These are phyloP conservation scores for Cynopterus brachyotis DNA, from an alignment of 2,113 vertebrate genomes.

Conservation along the genomic window DNA sequence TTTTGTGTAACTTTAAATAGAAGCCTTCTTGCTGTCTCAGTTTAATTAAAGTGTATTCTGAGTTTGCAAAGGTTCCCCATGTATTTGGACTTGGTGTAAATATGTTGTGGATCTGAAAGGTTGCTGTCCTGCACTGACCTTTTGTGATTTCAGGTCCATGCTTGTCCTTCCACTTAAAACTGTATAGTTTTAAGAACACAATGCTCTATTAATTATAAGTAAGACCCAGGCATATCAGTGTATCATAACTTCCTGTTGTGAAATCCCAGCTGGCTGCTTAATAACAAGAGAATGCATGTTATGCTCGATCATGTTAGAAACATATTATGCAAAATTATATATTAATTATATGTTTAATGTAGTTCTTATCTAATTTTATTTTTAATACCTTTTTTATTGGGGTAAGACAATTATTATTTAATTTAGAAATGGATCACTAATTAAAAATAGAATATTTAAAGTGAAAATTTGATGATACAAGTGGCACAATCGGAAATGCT, in stretches of 20 bases:
- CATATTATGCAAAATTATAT: not conserved
- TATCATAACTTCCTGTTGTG: not conserved
- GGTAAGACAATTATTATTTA: not conserved
- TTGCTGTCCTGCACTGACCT: not conserved
- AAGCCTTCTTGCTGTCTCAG: not conserved
- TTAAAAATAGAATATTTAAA: slow-evolving; percentile 36
- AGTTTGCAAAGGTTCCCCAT: not conserved
- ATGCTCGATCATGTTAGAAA: not conserved
- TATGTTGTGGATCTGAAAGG: not conserved
- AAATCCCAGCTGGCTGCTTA: not conserved
- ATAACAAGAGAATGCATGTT: not conserved
- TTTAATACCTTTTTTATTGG: not conserved
- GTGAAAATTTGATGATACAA: not conserved
- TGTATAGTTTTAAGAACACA: not conserved
- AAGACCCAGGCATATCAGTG: not conserved
- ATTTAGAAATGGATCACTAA: not conserved
- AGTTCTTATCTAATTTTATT: not conserved
- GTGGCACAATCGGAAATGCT: not conserved
- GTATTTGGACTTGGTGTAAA: not conserved
- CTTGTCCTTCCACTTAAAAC: slow-evolving; percentile 2
- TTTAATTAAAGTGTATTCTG: slow-evolving; percentile 45
- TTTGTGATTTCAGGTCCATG: not conserved
- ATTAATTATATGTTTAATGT: not conserved
- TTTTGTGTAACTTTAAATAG: slow-evolving; percentile 28
- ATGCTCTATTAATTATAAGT: not conserved